Percentiles rank a stretch among this genome's conserved stretches.
These are phyloP conservation scores for Sussaba pulchella DNA, from an alignment of 2,888 invertebrate genomes.

Conservation along the genomic window DNA sequence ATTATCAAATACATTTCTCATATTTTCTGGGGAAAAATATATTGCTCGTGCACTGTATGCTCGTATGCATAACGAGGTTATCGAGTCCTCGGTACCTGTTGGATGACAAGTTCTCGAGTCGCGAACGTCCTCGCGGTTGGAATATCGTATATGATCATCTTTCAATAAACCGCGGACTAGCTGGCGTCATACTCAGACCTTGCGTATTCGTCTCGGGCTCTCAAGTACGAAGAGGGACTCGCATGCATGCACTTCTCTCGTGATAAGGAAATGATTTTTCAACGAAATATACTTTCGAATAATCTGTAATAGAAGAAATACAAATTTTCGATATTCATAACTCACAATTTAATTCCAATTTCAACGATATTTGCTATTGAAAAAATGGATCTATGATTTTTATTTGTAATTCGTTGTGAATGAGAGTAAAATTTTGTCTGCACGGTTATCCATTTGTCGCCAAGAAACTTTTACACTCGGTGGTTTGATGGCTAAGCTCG, in stretches of 20 bases:
- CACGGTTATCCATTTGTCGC: no score
- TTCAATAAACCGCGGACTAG: constrained; percentile 65
- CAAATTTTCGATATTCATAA: no score
- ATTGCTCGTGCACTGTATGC: not conserved
- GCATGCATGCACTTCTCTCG: not conserved
- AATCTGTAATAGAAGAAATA: no score
- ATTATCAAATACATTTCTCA: no score
- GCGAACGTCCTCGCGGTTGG: constrained; percentile 55
- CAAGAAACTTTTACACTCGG: not conserved
- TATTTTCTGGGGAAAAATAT: not conserved
- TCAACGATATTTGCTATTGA: no score
- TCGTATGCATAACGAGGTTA: constrained; percentile 44
- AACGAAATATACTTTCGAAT: no score
- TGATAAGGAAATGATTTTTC: constrained; percentile 37
- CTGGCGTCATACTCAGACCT: constrained; percentile 60
- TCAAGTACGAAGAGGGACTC: not conserved
- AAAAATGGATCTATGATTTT: no score
- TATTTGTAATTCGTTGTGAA: no score
- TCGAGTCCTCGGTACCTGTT: constrained; percentile 29
- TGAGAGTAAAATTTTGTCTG: no score
- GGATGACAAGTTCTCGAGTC: constrained; percentile 42
- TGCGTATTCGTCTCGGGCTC: constrained; percentile 32
- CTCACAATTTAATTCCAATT: no score
- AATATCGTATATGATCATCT: constrained; percentile 62
- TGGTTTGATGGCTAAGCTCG: not conserved